Percentiles rank a stretch among this genome's conserved stretches.
These are phyloP conservation scores for Lipophrys pholis DNA, from an alignment of 2,113 vertebrate genomes.

Conservation along the genomic window DNA sequence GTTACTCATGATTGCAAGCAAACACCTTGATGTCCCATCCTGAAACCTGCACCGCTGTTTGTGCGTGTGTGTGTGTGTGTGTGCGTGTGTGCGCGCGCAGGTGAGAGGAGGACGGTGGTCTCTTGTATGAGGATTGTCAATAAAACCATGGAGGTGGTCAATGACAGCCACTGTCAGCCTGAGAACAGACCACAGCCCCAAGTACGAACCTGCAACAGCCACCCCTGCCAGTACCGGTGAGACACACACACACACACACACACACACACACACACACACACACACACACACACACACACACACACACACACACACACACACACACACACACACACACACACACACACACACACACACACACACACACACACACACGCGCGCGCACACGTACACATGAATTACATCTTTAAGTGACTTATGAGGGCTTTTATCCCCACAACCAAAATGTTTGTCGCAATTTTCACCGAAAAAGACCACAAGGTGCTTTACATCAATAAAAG, in stretches of 20 bases:
- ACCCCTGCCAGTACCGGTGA: constrained; percentile 95
- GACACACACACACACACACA: constrained; percentile 28
- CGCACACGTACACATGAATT: too few species aligned
- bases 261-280: background rate
- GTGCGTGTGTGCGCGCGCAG: constrained; percentile 68
- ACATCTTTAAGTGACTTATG: too few species aligned
- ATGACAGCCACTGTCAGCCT: constrained; percentile 88
- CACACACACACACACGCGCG: constrained; percentile 12
- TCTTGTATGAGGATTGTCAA: constrained; percentile 92
- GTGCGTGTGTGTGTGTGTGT: too few species aligned
- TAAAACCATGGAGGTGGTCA: constrained; percentile 89
- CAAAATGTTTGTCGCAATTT: too few species aligned
- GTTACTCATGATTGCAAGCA: too few species aligned
- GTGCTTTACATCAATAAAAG: too few species aligned
- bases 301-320: constrained; percentile 6
- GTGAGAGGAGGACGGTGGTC: constrained; percentile 91
- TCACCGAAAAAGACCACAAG: too few species aligned
- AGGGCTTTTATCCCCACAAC: too few species aligned
- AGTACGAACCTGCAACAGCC: constrained; percentile 90
- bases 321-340: constrained; percentile 16
- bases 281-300: constrained; percentile 18
- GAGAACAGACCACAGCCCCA: constrained; percentile 89
- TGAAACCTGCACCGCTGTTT: too few species aligned
- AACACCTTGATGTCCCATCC: too few species aligned
- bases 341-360: constrained; percentile 7